A percentile compares a stretch with the other conserved stretches of the same genome.
Evolutionary conservation across 2,113 vertebrate genomes (phyloP).

Genomic region (Chaetodon auriga): DNA sequence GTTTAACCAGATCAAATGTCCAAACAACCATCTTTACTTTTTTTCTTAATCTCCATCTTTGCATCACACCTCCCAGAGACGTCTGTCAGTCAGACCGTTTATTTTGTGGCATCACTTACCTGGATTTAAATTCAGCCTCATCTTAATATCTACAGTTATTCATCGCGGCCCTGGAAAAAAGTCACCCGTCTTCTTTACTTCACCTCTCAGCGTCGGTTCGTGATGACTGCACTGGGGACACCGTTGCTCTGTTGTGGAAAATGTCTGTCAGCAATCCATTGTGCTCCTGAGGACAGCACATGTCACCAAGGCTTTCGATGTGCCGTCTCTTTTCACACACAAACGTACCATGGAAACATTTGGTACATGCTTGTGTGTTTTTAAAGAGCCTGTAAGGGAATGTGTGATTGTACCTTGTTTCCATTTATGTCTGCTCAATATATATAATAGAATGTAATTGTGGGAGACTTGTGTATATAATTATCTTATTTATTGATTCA

Average conservation of each 20-base stretch:
- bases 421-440: neutral
- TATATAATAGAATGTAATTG: neutral
- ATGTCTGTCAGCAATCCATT: constrained; percentile 63
- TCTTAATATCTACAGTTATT: neutral
- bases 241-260: constrained; percentile 63
- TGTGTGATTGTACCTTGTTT: constrained; percentile 34
- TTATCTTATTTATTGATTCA: neutral
- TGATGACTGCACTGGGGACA: constrained; percentile 57
- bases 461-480: neutral
- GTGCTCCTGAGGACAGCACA: constrained; percentile 53
- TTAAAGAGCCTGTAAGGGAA: constrained; percentile 29
- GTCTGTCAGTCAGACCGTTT: neutral
- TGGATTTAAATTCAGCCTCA: neutral
- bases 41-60: neutral
- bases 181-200: neutral
- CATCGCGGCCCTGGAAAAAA: neutral
- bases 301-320: constrained; percentile 47
- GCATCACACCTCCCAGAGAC: neutral
- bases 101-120: too few species aligned
- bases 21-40: constrained; percentile 9
- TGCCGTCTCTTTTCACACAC: constrained; percentile 6
- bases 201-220: constrained; percentile 15
- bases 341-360: constrained; percentile 38
- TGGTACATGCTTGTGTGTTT: neutral
- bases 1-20: constrained; percentile 41